Percentiles rank a stretch among this genome's conserved stretches.
These are phyloP conservation scores for Protaetia brevitarsis DNA, from an alignment of 1,140 invertebrate species.

Conservation along the genomic window DNA sequence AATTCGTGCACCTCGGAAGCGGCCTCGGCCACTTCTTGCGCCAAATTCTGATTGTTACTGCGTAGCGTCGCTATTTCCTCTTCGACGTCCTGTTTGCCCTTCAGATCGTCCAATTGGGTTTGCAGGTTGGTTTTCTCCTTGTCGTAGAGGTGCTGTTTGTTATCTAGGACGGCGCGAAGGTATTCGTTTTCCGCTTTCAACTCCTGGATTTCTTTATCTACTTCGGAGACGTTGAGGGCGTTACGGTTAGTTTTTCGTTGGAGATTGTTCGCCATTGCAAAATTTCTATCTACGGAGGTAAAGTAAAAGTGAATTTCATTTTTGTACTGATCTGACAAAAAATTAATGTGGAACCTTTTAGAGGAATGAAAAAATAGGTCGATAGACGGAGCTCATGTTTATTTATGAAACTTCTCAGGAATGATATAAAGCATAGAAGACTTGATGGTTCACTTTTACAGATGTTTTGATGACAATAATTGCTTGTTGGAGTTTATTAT, in stretches of 20 bases:
- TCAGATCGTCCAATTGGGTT: not conserved
- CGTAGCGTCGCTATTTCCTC: not conserved
- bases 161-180: not conserved
- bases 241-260: constrained; percentile 4
- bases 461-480: too few relatives aligned
- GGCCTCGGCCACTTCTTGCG: not conserved
- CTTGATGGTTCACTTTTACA: too few relatives aligned
- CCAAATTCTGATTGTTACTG: not conserved
- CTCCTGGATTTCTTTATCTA: not conserved
- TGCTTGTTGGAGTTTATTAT: too few relatives aligned
- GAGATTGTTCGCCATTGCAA: not conserved
- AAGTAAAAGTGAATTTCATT: too few relatives aligned
- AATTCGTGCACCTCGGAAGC: not conserved
- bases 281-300: too few relatives aligned
- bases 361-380: too few relatives aligned
- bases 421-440: too few relatives aligned
- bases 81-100: not conserved
- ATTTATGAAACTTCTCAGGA: too few relatives aligned
- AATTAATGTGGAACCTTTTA: too few relatives aligned
- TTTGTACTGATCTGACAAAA: too few relatives aligned
- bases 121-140: not conserved
- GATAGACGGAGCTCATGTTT: too few relatives aligned
- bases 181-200: constrained; percentile 4
- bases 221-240: not conserved
- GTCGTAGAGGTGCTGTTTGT: not conserved